phyloP scores from a whole-genome alignment of 1,140 invertebrate genomes.

The Zaprionus ornatus region DNA sequence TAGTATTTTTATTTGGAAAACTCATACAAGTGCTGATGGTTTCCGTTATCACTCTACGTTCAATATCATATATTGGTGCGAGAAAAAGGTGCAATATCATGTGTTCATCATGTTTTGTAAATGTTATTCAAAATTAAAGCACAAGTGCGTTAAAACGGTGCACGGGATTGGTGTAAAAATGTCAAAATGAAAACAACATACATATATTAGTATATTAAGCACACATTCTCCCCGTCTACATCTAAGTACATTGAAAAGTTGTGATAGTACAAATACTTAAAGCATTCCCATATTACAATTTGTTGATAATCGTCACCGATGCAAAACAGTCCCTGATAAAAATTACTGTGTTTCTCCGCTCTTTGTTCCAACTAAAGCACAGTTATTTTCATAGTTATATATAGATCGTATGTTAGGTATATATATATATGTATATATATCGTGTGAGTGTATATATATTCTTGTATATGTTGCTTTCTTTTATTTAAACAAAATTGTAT shows the following conservation, averaged over 20 bases:
- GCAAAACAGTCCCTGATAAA: constrained; percentile 62
- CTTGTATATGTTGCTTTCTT: constrained; percentile 43
- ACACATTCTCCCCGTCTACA: constrained; percentile 9
- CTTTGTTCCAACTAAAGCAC: constrained; percentile 47
- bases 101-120: constrained; percentile 14
- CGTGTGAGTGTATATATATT: constrained; percentile 35
- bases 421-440: constrained; percentile 19
- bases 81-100: constrained; percentile 68
- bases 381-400: constrained; percentile 24
- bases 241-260: constrained; percentile 52
- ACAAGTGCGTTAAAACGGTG: constrained; percentile 36
- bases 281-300: constrained; percentile 48
- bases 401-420: constrained; percentile 12
- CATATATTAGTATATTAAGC: constrained; percentile 10
- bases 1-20: constrained; percentile 40
- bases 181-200: constrained; percentile 42
- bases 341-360: constrained; percentile 38
- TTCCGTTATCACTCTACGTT: constrained; percentile 72
- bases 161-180: background rate
- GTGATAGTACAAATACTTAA: constrained; percentile 51
- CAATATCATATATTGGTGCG: constrained; percentile 79
- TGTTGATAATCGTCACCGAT: constrained; percentile 38
- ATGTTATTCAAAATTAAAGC: constrained; percentile 27
- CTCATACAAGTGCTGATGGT: constrained; percentile 8
- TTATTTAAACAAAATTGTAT: constrained; percentile 74